A percentile compares a stretch with the other conserved stretches of the same genome.
These are phyloP conservation scores for Periphyllus acericola DNA, from an alignment of 2,888 invertebrate genomes.

Conservation along the genomic window DNA sequence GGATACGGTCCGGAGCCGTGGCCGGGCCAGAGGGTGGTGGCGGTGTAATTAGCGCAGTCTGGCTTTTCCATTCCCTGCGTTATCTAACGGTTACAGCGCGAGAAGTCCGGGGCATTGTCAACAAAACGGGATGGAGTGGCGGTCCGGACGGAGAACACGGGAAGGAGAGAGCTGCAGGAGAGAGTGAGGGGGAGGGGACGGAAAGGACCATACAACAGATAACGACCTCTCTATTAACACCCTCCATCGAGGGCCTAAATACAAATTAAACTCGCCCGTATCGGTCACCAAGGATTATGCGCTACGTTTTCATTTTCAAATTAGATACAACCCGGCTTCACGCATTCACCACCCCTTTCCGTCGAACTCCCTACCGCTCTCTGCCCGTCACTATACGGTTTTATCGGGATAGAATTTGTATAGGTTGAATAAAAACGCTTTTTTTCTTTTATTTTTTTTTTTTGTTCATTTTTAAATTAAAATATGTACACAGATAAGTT, in stretches of 20 bases:
- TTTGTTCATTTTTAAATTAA: slow-evolving; percentile 58
- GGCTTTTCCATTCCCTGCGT: slow-evolving; percentile 55
- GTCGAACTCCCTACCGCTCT: neutral
- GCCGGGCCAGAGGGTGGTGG: neutral
- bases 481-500: slow-evolving; percentile 53
- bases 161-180: too few species aligned
- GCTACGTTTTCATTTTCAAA: slow-evolving; percentile 61
- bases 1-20: slow-evolving; percentile 40
- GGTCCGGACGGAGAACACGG: neutral
- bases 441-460: slow-evolving; percentile 23
- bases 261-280: slow-evolving; percentile 62
- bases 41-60: slow-evolving; percentile 60
- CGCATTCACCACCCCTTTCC: neutral
- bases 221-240: slow-evolving; percentile 62
- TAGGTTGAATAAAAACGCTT: slow-evolving; percentile 45
- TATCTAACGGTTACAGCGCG: slow-evolving; percentile 61
- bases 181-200: slow-evolving; percentile 4
- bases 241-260: slow-evolving; percentile 61
- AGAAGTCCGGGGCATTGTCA: slow-evolving; percentile 61
- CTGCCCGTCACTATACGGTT: neutral
- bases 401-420: slow-evolving; percentile 51
- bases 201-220: slow-evolving; percentile 61
- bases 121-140: slow-evolving; percentile 32
- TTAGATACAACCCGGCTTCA: slow-evolving; percentile 44
- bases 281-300: slow-evolving; percentile 62